These are phyloP conservation scores for Myotis myotis DNA, from an alignment of 2,797 vertebrate genomes.

Conservation along the genomic window DNA sequence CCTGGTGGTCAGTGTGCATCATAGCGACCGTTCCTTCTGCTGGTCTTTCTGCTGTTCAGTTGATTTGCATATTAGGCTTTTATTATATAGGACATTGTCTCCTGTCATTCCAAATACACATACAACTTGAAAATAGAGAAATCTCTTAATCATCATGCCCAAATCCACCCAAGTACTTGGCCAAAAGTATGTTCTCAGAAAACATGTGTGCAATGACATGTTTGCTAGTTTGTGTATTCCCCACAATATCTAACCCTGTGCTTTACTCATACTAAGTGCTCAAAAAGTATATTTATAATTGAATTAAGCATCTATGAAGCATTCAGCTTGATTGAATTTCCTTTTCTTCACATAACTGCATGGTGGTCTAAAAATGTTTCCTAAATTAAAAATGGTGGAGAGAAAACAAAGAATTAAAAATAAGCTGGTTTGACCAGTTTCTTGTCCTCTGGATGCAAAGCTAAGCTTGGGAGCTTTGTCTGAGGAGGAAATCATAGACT, in stretches of 20 bases:
- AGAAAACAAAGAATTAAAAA: slow-evolving; percentile 65
- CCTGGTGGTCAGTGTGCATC: too few relatives aligned
- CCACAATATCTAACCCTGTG: too few relatives aligned
- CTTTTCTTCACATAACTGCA: background rate
- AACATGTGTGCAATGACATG: background rate
- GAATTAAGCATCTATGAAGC: background rate
- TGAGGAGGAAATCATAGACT: slow-evolving; percentile 56
- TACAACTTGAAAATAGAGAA: background rate
- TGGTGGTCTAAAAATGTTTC: slow-evolving; percentile 50
- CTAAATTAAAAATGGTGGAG: slow-evolving; percentile 22
- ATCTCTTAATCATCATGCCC: background rate
- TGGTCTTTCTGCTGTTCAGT: too few relatives aligned
- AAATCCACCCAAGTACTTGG: background rate
- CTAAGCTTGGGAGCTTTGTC: slow-evolving; percentile 52
- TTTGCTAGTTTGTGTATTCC: background rate
- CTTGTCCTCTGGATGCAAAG: slow-evolving; percentile 50
- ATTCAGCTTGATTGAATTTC: background rate
- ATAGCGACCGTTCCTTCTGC: rapidly evolving
- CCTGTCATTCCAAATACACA: background rate
- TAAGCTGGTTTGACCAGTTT: slow-evolving; percentile 52
- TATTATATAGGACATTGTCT: background rate
- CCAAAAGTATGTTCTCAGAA: background rate
- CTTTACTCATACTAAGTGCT: background rate
- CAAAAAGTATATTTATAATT: background rate
- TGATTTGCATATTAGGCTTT: too few relatives aligned